phyloP scores from a whole-genome alignment of 2,888 invertebrate species.

The Diadegma fenestrale region DNA sequence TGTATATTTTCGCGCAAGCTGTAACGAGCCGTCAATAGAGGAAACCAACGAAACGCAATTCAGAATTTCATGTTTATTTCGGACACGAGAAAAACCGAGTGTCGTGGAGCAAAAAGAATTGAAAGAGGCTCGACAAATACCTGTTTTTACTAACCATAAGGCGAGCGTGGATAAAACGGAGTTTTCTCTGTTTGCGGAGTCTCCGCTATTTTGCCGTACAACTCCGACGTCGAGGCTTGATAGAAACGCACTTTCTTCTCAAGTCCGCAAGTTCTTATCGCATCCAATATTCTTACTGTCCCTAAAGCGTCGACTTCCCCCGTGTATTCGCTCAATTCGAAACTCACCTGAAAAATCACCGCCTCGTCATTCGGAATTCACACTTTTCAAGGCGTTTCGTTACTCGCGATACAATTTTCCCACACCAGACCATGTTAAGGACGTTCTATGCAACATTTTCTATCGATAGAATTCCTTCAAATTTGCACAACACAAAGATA shows the following conservation, averaged over 20 bases:
- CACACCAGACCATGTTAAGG: too few relatives aligned
- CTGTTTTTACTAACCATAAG: conserved; percentile 91
- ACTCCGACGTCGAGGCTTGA: conserved; percentile 98
- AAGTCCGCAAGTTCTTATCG: conserved; percentile 95
- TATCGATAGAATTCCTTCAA: too few relatives aligned
- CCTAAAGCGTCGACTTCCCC: conserved; percentile 99
- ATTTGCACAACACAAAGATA: too few relatives aligned
- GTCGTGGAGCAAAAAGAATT: neutral
- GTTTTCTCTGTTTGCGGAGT: conserved; percentile 97
- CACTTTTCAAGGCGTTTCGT: too few relatives aligned
- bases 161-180: conserved; percentile 98
- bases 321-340: conserved; percentile 99
- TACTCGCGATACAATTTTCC: too few relatives aligned
- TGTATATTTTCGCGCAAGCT: conserved; percentile 98
- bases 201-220: conserved; percentile 97
- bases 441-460: too few relatives aligned
- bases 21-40: conserved; percentile 68
- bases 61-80: neutral
- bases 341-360: conserved; percentile 89
- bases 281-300: conserved; percentile 95
- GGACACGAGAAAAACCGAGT: neutral
- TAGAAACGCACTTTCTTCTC: conserved; percentile 94
- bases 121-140: conserved; percentile 2
- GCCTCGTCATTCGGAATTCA: neutral
- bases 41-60: neutral